Conservation (phyloP, 2,113 vertebrate genomes). For the Glaucomys volans region DNA sequence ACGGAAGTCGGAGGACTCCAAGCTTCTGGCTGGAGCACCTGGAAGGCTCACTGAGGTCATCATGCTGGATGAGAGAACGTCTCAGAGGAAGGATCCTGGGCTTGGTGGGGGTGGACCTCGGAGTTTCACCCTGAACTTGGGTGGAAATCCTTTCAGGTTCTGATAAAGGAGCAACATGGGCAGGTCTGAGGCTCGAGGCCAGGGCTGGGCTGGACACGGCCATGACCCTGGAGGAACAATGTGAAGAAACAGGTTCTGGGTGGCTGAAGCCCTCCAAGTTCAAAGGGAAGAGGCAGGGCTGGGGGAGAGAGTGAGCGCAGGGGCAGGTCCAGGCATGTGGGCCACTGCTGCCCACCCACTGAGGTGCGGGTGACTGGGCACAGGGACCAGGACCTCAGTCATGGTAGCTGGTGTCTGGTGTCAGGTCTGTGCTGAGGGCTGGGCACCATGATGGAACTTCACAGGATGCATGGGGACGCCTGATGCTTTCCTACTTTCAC, state of each 20-base stretch:
- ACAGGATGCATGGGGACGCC: fast-evolving
- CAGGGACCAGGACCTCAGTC: background rate
- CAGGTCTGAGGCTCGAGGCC: background rate
- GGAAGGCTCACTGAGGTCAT: background rate
- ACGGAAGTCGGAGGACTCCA: too few species aligned
- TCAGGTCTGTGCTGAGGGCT: fast-evolving
- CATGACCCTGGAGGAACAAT: background rate
- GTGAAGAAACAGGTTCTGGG: background rate
- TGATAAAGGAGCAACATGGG: fast-evolving
- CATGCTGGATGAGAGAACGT: too few species aligned
- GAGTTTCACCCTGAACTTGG: background rate
- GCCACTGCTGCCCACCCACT: too few species aligned
- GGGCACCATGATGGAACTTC: fast-evolving
- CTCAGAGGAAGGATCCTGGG: background rate
- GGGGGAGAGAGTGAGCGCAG: background rate
- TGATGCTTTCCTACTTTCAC: background rate
- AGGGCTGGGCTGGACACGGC: background rate
- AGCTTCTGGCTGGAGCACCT: fast-evolving
- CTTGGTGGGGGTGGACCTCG: fast-evolving
- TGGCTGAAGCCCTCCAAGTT: background rate
- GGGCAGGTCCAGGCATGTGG: background rate
- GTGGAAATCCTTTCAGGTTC: background rate
- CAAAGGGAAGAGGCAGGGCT: background rate
- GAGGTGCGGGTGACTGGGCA: fast-evolving
- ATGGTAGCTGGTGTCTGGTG: fast-evolving